Evolutionary conservation across 2,888 invertebrate species (phyloP).

Genomic region (Drosophila kanekoi): DNA sequence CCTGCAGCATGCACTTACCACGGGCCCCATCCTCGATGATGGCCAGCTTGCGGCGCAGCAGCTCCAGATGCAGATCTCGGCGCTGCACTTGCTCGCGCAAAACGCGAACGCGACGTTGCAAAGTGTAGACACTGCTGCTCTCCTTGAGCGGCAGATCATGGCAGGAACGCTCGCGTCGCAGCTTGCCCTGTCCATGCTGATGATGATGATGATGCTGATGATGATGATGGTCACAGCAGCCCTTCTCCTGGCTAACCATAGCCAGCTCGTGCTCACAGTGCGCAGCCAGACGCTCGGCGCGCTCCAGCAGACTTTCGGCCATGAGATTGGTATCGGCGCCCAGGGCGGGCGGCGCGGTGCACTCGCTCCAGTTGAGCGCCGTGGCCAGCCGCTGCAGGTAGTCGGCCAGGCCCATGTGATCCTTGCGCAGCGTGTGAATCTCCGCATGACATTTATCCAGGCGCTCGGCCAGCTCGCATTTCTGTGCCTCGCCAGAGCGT

Average conservation of each 20-base stretch:
- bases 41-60: slow-evolving; percentile 93
- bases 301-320: slow-evolving; percentile 92
- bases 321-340: slow-evolving; percentile 84
- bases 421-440: slow-evolving; percentile 87
- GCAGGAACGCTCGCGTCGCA: slow-evolving; percentile 91
- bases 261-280: slow-evolving; percentile 81
- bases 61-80: slow-evolving; percentile 95
- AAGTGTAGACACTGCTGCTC: slow-evolving; percentile 88
- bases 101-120: slow-evolving; percentile 94
- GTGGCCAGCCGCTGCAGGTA: slow-evolving; percentile 93
- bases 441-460: slow-evolving; percentile 93
- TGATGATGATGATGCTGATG: slow-evolving; percentile 41
- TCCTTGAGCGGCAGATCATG: slow-evolving; percentile 93
- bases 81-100: slow-evolving; percentile 95
- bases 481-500: slow-evolving; percentile 88
- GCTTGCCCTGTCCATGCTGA: slow-evolving; percentile 86
- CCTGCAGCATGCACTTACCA: slow-evolving; percentile 87
- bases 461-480: slow-evolving; percentile 90
- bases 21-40: slow-evolving; percentile 92
- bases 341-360: slow-evolving; percentile 82
- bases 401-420: slow-evolving; percentile 87
- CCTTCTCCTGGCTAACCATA: slow-evolving; percentile 62
- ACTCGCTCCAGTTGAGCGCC: slow-evolving; percentile 88
- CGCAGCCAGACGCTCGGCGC: slow-evolving; percentile 90
- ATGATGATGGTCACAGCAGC: slow-evolving; percentile 60